phyloP scores from a whole-genome alignment of 2,113 vertebrate species.

The Scomber japonicus region DNA sequence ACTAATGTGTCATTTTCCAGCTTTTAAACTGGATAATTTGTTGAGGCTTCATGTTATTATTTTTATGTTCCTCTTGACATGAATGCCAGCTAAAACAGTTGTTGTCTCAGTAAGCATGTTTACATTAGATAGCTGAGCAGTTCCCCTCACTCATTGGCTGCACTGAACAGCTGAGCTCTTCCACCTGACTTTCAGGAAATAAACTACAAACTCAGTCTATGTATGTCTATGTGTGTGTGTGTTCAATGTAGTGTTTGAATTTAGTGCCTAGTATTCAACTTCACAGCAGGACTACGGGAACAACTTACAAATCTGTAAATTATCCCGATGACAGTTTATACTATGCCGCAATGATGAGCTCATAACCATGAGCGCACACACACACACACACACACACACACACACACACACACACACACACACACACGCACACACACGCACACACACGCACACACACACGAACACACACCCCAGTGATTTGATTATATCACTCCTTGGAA shows the following conservation, averaged over 20 bases:
- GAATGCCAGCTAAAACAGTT: conserved; percentile 67
- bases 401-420: conserved; percentile 6
- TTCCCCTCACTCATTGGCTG: conserved; percentile 21
- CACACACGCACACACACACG: conserved; percentile 16
- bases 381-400: conserved; percentile 15
- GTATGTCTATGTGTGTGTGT: background rate
- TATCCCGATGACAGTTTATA: conserved; percentile 67
- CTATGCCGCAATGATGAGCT: conserved; percentile 60
- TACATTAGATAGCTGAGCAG: conserved; percentile 31
- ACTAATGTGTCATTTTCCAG: conserved; percentile 63
- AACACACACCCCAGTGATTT: background rate
- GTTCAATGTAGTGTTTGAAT: background rate
- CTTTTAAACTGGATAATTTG: conserved; percentile 63
- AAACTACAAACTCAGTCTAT: background rate
- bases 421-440: conserved; percentile 19
- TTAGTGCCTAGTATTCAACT: conserved; percentile 30
- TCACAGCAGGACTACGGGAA: conserved; percentile 43
- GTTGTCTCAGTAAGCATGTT: conserved; percentile 55
- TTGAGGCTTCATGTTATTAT: conserved; percentile 60
- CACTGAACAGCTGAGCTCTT: conserved; percentile 6
- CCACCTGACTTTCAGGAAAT: conserved; percentile 10
- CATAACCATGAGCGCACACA: conserved; percentile 30
- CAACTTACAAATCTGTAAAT: conserved; percentile 68
- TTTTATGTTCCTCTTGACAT: conserved; percentile 60
- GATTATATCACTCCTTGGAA: conserved; percentile 56